A percentile compares a stretch with the other conserved stretches of the same genome.
These are phyloP conservation scores for Plecotus auritus DNA, from an alignment of 2,113 vertebrate genomes.

Conservation along the genomic window DNA sequence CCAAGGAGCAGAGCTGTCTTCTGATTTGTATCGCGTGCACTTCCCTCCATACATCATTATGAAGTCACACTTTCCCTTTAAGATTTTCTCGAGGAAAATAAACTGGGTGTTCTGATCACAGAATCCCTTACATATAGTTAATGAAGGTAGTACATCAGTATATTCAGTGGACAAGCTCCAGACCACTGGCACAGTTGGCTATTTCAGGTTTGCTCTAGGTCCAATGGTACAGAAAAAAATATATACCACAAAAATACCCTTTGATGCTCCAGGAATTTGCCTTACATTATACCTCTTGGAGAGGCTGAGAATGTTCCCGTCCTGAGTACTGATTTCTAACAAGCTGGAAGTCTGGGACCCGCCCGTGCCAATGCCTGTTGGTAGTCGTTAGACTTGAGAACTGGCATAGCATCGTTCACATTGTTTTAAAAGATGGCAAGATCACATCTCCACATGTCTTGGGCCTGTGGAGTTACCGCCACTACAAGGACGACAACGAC, in stretches of 20 bases:
- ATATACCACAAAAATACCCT: background rate
- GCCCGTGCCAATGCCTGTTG: background rate
- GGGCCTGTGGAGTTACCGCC: background rate
- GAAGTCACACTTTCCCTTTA: background rate
- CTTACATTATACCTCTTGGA: background rate
- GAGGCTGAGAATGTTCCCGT: background rate
- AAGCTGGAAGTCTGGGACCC: background rate
- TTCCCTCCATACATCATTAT: background rate
- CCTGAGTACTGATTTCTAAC: slow-evolving; percentile 36
- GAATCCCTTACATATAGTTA: background rate
- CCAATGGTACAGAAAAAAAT: background rate
- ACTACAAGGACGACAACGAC: background rate
- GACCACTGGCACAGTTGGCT: background rate
- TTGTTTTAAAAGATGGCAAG: background rate
- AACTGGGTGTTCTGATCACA: background rate
- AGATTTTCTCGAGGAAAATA: background rate
- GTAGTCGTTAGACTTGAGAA: background rate
- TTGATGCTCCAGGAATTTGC: background rate
- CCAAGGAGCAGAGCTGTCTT: background rate
- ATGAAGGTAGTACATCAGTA: background rate
- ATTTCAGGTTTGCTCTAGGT: background rate
- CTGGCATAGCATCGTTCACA: background rate
- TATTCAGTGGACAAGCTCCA: background rate
- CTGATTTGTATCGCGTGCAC: background rate
- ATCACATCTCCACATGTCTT: background rate